Base-by-base conservation (phyloP, 1,140 invertebrate genomes). In the Chionoecetes opilio region DNA sequence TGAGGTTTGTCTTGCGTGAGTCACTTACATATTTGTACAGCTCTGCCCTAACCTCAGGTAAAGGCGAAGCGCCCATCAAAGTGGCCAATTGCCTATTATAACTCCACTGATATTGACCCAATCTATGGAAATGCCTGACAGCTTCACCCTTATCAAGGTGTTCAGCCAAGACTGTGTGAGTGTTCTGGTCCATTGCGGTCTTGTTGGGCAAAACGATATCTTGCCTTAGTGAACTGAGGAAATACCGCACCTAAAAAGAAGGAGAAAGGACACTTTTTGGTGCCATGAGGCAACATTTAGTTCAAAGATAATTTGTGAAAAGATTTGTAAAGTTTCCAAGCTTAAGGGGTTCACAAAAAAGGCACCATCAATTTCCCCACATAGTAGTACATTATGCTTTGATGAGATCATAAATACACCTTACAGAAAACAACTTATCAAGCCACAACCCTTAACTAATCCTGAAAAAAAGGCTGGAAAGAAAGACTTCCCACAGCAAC, bases 231-330 rank as follows among this genome's bases (percentile, higher is more conserved):
- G 82, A 38, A 35, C 32, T 93, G 35, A 93, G 14, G 46, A 93
- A 93, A 84, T 46, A 86, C 31, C 46, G 92, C 29, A 93, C 92
- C 92, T 93, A 93, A 5, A 26, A 86, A 75, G 35, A 93, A 85
- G 37, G 46, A 89, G 2, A 21, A 21, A 5, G 11, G n/a, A 75
- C 21, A n/a, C 11, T 75, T n/a, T 2, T 75, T 75, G 34, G 41
- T 91, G 53, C 46, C 17, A n/a, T 91, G 21, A 90, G 29, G 17
- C 26, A 91, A 34, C 35, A 86, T 38, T 35, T 14, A 84, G 9
- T 84, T 31, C 9, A 29, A 17, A 29, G 21, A 6, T 3, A 32
- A 32, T 5, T 84, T n/a, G 5, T n/a, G 5, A 5, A 8, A 5
- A 3, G 9, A n/a, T 31, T 84, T 84, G 82, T 0, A 84, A 84